Evolutionary conservation across 2,888 invertebrate species (phyloP), one percentile per base, ranked within the genome.

Genomic region (Protonemura montana): DNA sequence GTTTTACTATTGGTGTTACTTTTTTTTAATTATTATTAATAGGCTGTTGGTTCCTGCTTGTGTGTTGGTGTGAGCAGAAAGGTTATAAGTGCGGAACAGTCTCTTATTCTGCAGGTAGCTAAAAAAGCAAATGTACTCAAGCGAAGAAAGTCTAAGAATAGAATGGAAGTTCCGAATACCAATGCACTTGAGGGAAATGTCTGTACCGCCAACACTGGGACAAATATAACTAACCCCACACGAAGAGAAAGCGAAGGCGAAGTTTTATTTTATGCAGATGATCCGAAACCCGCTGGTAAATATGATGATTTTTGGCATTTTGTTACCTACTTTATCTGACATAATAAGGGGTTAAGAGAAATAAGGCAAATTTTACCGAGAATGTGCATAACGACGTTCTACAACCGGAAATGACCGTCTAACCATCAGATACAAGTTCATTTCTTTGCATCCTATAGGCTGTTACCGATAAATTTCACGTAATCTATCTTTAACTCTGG

Each of bases 91-190:
- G 91, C 91, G 93, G 93, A 93, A 93, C 93, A 94, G 94, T 94
- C 94, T 93, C 93, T 94, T 91, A 94, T 94, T 92, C 93, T 94
- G 90, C 94, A 95, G 94, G 95, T 95, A 90, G 95, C 95, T 88
- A 95, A 95, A 91, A 94, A 95, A 90, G 95, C 95, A 88, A 95
- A 95, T 89, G 94, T 95, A 88, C 92, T 95, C 89, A 95, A 95
- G 90, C 92, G 95, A 87, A 92, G 95, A 87, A 95, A 95, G 90
- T 95, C 95, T 85, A 92, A 94, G 89, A 94, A 94, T 89, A 93
- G 94, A 89, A 94, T 95, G 94, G 95, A 95, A 88, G 90, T 92
- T 35, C 91, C 91, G 7, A 88, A 80, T 89, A 59, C 59, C 7
- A 89, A 87, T 89, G 89, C 86, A 89, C 89, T 88, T 28, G 88